These are phyloP conservation scores for Cryptocephalus primarius DNA, from an alignment of 2,888 invertebrate genomes.

Conservation along the genomic window DNA sequence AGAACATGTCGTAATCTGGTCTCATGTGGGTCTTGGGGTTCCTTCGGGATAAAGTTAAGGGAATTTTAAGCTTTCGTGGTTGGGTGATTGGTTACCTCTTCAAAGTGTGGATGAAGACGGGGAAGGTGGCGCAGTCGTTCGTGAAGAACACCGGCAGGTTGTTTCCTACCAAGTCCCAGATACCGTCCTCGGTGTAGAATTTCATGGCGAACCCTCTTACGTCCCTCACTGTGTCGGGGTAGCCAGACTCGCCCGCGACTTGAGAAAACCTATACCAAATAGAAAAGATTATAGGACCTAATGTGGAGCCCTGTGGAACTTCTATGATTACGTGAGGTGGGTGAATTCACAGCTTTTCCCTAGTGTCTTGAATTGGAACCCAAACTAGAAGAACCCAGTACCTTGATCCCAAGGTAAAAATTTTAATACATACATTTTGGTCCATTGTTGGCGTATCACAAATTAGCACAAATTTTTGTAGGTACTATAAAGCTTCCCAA, in stretches of 20 bases:
- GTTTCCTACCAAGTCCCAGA: conserved; percentile 89
- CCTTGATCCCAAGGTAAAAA: too few species aligned
- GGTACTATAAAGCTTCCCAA: too few species aligned
- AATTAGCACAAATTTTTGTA: too few species aligned
- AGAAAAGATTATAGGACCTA: neutral
- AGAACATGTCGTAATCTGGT: conserved; percentile 82
- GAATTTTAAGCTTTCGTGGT: neutral
- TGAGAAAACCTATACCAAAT: conserved; percentile 68
- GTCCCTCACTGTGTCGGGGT: conserved; percentile 81
- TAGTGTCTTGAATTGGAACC: too few species aligned
- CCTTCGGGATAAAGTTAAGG: conserved; percentile 33
- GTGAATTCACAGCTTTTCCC: too few species aligned
- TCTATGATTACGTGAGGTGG: too few species aligned
- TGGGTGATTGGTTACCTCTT: conserved; percentile 48
- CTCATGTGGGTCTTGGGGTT: conserved; percentile 87
- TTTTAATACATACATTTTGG: too few species aligned
- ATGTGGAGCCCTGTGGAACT: too few species aligned
- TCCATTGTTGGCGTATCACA: too few species aligned
- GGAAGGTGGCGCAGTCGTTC: conserved; percentile 79
- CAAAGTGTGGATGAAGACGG: conserved; percentile 92
- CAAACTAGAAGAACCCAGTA: too few species aligned
- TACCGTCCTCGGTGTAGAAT: conserved; percentile 85
- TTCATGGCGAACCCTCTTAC: conserved; percentile 89
- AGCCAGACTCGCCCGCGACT: conserved; percentile 82
- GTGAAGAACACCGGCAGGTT: conserved; percentile 91